A percentile compares a stretch with the other conserved stretches of the same genome.
phyloP scores from a whole-genome alignment of 1,140 invertebrate species.

The Listronotus oregonensis region DNA sequence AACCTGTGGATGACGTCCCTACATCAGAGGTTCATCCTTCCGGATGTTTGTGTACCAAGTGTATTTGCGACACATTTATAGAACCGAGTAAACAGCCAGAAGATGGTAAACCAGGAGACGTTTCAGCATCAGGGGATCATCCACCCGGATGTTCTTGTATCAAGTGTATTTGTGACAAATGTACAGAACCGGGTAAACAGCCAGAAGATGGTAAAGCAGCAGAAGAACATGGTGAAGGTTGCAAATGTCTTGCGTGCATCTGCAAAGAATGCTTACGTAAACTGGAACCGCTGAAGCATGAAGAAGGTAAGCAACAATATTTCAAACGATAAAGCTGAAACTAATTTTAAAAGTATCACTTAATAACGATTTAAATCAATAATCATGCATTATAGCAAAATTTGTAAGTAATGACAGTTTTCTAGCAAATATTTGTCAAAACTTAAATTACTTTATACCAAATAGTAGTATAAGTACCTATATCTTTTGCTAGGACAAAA shows the following conservation, averaged over 20 bases:
- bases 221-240: conserved; percentile 7
- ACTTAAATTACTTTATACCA: too few species aligned
- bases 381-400: too few species aligned
- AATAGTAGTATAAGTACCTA: too few species aligned
- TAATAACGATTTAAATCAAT: too few species aligned
- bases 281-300: conserved; percentile 12
- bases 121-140: not conserved
- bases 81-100: not conserved
- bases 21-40: not conserved
- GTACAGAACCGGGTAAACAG: conserved; percentile 8
- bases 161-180: conserved; percentile 26
- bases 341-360: too few species aligned
- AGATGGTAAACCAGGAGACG: not conserved
- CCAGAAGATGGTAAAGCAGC: not conserved
- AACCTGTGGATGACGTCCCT: not conserved
- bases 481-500: too few species aligned
- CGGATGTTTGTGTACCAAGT: conserved; percentile 24
- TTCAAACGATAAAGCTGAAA: too few species aligned
- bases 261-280: conserved; percentile 28
- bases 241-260: conserved; percentile 19
- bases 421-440: too few species aligned
- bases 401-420: too few species aligned
- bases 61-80: conserved; percentile 26
- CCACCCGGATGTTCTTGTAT: conserved; percentile 16
- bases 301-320: conserved; percentile 10